Conservation (phyloP, 2,113 vertebrate species). For the Chionis minor region DNA sequence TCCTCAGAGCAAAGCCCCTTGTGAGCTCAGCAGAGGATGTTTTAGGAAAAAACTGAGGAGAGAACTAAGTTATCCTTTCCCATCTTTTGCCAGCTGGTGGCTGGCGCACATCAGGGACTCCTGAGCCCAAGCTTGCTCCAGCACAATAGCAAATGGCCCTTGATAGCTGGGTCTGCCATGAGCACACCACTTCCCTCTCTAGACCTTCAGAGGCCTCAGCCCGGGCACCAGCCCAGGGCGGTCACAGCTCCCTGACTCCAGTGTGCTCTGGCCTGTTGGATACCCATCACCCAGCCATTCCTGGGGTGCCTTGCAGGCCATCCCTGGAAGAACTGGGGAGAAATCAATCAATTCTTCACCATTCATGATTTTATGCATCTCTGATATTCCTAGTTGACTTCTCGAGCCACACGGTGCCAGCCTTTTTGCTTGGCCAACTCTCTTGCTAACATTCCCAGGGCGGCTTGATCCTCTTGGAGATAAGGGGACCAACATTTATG, state of each 20-base stretch:
- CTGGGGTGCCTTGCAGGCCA: neutral
- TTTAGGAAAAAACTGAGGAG: neutral
- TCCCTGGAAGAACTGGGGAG: neutral
- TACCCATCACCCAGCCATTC: neutral
- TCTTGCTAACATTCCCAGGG: neutral
- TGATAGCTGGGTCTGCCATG: neutral
- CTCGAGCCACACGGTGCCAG: neutral
- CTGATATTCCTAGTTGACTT: neutral
- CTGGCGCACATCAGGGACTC: neutral
- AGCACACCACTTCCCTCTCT: neutral
- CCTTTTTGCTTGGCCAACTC: neutral
- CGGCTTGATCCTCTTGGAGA: neutral
- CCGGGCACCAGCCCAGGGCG: rapidly evolving
- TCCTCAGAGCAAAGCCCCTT: neutral
- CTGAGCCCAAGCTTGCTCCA: rapidly evolving
- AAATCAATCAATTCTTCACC: neutral
- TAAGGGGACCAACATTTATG: neutral
- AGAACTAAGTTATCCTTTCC: neutral
- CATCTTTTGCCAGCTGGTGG: neutral
- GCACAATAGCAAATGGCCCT: neutral
- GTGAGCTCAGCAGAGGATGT: neutral
- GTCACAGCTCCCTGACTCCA: neutral
- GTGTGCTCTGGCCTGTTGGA: neutral
- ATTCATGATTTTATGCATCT: neutral
- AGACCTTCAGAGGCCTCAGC: neutral